These are phyloP conservation scores for Chaenodraco wilsoni DNA, from an alignment of 2,797 vertebrate genomes.

Conservation along the genomic window DNA sequence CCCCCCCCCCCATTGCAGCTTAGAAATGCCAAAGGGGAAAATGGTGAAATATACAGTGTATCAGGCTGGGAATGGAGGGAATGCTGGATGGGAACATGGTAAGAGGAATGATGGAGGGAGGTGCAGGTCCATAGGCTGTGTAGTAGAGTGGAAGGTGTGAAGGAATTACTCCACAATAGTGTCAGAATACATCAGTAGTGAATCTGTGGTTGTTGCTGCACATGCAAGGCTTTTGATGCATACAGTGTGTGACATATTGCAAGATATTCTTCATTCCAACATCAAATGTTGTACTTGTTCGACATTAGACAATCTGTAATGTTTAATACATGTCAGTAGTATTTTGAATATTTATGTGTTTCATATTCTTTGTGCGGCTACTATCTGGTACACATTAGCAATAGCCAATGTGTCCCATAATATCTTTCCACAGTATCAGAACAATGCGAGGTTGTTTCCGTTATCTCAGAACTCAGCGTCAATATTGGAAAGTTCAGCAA, in stretches of 20 bases:
- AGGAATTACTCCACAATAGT: constrained; percentile 24
- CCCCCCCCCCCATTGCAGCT: neutral
- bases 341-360: neutral
- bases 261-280: neutral
- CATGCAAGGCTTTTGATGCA: constrained; percentile 29
- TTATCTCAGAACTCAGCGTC: neutral
- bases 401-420: neutral
- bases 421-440: neutral
- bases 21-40: constrained; percentile 33
- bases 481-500: neutral
- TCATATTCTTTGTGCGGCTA: neutral
- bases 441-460: neutral
- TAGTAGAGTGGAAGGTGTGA: constrained; percentile 24
- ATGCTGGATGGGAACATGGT: constrained; percentile 17
- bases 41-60: constrained; percentile 32
- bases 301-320: neutral
- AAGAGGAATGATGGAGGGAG: constrained; percentile 17
- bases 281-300: neutral
- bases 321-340: neutral
- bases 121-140: constrained; percentile 42
- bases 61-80: constrained; percentile 33
- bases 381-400: neutral
- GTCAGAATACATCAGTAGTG: constrained; percentile 25
- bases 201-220: constrained; percentile 4
- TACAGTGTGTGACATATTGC: neutral